Conservation (phyloP, 2,888 invertebrate genomes). For the Apoderus coryli region DNA sequence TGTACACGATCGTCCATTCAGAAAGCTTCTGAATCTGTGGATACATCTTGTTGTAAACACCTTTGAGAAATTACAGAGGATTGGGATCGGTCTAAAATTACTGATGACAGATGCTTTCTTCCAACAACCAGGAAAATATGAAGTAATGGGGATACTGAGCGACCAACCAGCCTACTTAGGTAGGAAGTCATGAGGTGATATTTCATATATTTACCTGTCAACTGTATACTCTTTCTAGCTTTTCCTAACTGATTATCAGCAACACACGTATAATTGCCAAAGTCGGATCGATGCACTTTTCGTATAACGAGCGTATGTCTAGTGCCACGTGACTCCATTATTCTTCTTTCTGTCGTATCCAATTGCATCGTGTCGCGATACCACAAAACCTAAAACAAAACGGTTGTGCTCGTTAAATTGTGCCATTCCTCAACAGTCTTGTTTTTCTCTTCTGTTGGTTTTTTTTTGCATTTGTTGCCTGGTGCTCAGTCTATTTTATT, state of each 20-base stretch:
- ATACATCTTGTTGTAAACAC: too few species aligned
- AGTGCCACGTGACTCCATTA: constrained; percentile 51
- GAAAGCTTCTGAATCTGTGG: too few species aligned
- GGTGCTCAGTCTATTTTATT: too few species aligned
- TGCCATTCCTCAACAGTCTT: too few species aligned
- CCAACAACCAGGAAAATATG: not conserved
- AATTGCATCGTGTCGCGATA: constrained; percentile 53
- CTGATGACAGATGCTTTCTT: not conserved
- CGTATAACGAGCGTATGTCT: constrained; percentile 51
- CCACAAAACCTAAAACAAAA: constrained; percentile 44
- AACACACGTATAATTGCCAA: constrained; percentile 55
- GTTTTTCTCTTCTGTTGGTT: too few species aligned
- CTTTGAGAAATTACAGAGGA: too few species aligned
- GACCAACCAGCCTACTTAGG: too few species aligned
- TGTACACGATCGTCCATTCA: too few species aligned
- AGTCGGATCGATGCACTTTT: constrained; percentile 51
- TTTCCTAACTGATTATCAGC: constrained; percentile 55
- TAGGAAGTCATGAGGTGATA: too few species aligned
- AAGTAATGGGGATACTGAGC: not conserved
- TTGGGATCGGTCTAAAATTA: too few species aligned
- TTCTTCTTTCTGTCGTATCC: constrained; percentile 49
- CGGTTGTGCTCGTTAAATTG: too few species aligned
- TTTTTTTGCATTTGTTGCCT: too few species aligned
- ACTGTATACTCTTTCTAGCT: constrained; percentile 46
- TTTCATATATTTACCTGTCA: constrained; percentile 43